Evolutionary conservation across 2,113 vertebrate species (phyloP), one percentile per base, ranked within the genome.

Genomic region (Oncorhynchus masou): DNA sequence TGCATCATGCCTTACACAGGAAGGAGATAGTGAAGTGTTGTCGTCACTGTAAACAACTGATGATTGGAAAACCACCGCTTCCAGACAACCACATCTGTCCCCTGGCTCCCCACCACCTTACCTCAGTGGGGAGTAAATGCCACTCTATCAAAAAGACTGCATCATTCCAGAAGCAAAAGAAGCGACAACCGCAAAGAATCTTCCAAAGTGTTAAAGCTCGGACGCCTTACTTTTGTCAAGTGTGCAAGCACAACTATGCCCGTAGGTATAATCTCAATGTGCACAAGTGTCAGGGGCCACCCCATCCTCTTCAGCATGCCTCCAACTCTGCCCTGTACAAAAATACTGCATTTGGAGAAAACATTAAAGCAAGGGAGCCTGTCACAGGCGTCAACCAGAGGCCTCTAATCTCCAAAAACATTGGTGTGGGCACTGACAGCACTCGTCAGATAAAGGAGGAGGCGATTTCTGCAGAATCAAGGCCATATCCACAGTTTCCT

Each of bases 21-120:
- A 93, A 93, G 79, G 92, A 94, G 68, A 88, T 90, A 68, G 90
- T 94, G 57, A 90, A 92, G 84, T 93, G 92, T 76, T 94, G 93
- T 45, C 86, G 86, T 20, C 84, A 80, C 67, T 94, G 93, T 69
- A 91, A 90, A 76, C 87, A 93, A 65, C 89, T 93, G 6, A 90
- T 94, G 3, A 91, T 94, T 39, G 91, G 88, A 9, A 84, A 88
- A 34, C 29, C 87, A 51, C 88, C 89, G 24, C 82, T 91, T 71
- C 81, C 88, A 24, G 88, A 91, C 67, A 91, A 86, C 81, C 93
- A 94, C 1, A 31, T 86, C 15, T 94, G 93, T 72, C 79, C 83
- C 77, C 82, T 77, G 34, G 13, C 39, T n/a, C 4, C 54, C 5
- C 68, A 74, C 15, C 13, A 82, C 22, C 67, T 57, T 39, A 74